Percentiles rank a stretch among this genome's conserved stretches.
phyloP scores from a whole-genome alignment of 2,888 invertebrate species.

The Orthosia cruda region DNA sequence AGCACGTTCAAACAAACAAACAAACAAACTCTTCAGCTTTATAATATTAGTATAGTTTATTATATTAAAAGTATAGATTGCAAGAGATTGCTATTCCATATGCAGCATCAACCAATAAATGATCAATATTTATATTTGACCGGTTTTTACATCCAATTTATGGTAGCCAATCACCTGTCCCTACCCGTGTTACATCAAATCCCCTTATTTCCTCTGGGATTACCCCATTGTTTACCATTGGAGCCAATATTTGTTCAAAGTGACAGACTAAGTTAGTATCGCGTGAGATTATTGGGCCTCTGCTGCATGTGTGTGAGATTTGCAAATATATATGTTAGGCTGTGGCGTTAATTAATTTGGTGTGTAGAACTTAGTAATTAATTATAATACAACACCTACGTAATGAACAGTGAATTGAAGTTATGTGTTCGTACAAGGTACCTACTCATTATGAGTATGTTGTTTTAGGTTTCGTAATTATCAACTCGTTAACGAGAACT shows the following conservation, averaged over 20 bases:
- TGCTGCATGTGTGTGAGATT: constrained; percentile 19
- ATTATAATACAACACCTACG: constrained; percentile 33
- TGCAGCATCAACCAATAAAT: constrained; percentile 33
- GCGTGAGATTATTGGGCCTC: constrained; percentile 26
- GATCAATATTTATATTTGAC: constrained; percentile 52
- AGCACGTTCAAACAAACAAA: too few species aligned
- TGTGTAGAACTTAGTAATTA: constrained; percentile 47
- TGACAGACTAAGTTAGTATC: constrained; percentile 51
- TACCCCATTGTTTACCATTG: constrained; percentile 67
- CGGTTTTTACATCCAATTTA: constrained; percentile 69
- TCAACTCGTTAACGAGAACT: too few species aligned
- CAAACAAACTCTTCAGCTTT: too few species aligned
- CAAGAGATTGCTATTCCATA: constrained; percentile 40
- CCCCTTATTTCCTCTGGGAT: constrained; percentile 83
- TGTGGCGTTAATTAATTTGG: constrained; percentile 64
- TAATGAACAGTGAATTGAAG: constrained; percentile 7
- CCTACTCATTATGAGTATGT: neutral
- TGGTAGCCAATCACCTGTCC: constrained; percentile 75
- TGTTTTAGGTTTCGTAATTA: constrained; percentile 7
- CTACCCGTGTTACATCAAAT: constrained; percentile 73
- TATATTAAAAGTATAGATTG: too few species aligned
- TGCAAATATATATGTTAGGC: constrained; percentile 30
- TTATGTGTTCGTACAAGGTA: neutral
- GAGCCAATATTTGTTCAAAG: constrained; percentile 67
- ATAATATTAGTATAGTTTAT: too few species aligned